Evolutionary conservation across 1,140 invertebrate species (phyloP).

Genomic region (Eriosoma lanigerum): DNA sequence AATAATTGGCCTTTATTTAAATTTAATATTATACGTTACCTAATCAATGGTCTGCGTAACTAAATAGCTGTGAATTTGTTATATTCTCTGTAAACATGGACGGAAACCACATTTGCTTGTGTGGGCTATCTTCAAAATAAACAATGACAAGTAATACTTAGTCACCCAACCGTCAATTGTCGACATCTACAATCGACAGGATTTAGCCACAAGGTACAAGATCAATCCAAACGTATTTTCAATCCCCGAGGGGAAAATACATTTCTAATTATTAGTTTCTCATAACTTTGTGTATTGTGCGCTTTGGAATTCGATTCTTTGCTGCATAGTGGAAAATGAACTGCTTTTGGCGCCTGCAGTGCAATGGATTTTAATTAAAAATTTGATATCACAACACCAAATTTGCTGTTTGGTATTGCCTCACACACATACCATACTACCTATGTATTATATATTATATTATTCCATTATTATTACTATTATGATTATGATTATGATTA

Average conservation of each 20-base stretch:
- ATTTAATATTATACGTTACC: no score
- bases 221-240: conserved; percentile 16
- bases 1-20: no score
- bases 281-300: conserved; percentile 24
- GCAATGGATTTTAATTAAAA: conserved; percentile 47
- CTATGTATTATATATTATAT: no score
- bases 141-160: no score
- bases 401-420: conserved; percentile 17
- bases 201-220: not conserved
- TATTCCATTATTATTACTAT: conserved; percentile 43
- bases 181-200: not conserved
- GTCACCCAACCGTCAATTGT: not conserved
- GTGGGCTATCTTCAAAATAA: no score
- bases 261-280: conserved; percentile 35
- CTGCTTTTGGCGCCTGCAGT: conserved; percentile 41
- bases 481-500: conserved; percentile 27
- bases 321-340: not conserved
- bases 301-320: conserved; percentile 32
- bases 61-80: no score
- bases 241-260: conserved; percentile 16
- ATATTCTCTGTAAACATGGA: no score
- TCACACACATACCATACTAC: not conserved
- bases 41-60: no score
- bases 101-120: no score
- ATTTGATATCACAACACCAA: conserved; percentile 15